Evolutionary conservation across 2,113 vertebrate genomes (phyloP).

Genomic region (Chrysemys picta): DNA sequence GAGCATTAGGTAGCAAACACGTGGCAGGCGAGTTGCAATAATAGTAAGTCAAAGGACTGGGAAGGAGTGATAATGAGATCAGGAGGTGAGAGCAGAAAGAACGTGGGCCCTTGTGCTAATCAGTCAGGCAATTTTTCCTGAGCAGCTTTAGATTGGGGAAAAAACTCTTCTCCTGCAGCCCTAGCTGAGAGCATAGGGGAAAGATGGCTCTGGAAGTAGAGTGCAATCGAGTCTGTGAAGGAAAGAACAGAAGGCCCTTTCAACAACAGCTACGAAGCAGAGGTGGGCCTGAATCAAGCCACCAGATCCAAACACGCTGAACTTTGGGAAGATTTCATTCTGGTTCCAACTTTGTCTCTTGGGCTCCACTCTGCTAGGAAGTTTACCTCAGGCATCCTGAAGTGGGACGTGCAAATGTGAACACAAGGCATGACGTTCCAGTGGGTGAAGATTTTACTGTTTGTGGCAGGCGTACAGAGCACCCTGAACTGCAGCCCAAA

Average conservation of each 20-base stretch:
- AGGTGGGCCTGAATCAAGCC: not conserved
- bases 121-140: not conserved
- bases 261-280: not conserved
- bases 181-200: not conserved
- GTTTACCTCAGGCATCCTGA: not conserved
- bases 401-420: not conserved
- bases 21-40: fast-evolving
- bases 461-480: not conserved
- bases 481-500: not conserved
- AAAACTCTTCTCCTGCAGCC: not conserved
- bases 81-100: not conserved
- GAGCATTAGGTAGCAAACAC: not conserved
- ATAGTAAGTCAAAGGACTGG: not conserved
- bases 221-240: fast-evolving
- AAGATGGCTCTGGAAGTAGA: not conserved
- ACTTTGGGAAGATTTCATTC: not conserved
- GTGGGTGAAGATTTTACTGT: not conserved
- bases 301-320: not conserved
- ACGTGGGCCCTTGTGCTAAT: not conserved
- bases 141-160: not conserved
- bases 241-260: not conserved
- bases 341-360: not conserved
- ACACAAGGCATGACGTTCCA: not conserved
- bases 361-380: not conserved
- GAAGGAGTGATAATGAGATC: not conserved